Conservation (phyloP, 2,888 invertebrate species). For the Pegoplata infirma region DNA sequence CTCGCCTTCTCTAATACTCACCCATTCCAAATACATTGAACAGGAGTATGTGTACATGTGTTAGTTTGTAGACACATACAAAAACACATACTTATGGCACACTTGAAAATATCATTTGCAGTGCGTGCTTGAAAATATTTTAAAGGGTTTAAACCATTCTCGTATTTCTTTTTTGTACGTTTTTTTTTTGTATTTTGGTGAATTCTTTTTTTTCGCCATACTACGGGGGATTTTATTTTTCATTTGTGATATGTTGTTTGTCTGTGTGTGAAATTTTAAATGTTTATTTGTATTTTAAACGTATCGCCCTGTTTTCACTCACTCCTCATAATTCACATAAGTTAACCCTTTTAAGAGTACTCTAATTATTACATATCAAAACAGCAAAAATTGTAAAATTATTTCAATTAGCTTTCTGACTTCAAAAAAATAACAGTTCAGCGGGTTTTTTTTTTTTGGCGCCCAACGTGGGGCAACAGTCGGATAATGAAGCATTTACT, state of each 20-base stretch:
- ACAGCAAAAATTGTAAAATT: too few relatives aligned
- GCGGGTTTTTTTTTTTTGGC: too few relatives aligned
- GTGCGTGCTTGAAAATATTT: conserved; percentile 63
- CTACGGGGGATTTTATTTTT: neutral
- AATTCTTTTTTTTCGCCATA: neutral
- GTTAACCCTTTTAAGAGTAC: neutral
- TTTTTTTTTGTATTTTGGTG: neutral
- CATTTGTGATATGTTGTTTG: neutral
- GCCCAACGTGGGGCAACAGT: too few relatives aligned
- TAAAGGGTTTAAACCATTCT: conserved; percentile 62
- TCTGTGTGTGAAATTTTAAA: neutral
- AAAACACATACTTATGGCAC: conserved; percentile 38
- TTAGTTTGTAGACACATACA: conserved; percentile 15
- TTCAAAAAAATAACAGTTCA: too few relatives aligned
- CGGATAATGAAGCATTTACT: too few relatives aligned
- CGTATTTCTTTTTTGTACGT: neutral
- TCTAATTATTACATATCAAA: too few relatives aligned
- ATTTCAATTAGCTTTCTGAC: too few relatives aligned
- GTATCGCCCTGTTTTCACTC: neutral
- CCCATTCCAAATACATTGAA: too few relatives aligned
- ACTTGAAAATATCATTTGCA: conserved; percentile 65
- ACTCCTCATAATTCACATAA: neutral
- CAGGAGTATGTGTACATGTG: too few relatives aligned
- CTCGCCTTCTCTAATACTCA: too few relatives aligned
- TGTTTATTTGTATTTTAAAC: neutral